Base-by-base conservation (phyloP, 2,888 invertebrate species). In the Tolmerus cingulatus region DNA sequence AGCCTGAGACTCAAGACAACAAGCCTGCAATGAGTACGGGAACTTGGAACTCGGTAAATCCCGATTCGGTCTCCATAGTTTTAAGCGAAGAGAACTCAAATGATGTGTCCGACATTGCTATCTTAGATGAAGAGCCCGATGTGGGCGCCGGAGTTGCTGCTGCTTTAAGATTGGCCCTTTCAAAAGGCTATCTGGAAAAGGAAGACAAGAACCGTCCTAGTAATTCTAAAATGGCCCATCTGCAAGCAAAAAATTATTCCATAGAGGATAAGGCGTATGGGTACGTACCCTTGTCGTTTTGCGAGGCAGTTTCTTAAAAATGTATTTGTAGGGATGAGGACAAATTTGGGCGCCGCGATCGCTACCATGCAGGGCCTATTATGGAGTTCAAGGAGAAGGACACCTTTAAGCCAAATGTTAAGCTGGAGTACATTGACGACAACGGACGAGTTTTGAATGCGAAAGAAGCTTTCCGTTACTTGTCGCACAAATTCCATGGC, bases 401-500 rank as follows among this genome's bases (percentile, higher is more conserved):
- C 86, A 94, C 94, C 88, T 99, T 98, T 93, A 96, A 97, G 91
- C 99, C 99, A 1, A 97, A 97, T 92, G 96, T 99, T 57, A 98
- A 98, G 93, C 93, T 99, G 90, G 98, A 99, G 92, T 99, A 99
- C 92, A 97, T 98, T 89, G 99, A 99, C 93, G 98, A 99, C 91
- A 97, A 97, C 91, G 99, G 99, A 0, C 96, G 97, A 87, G 95
- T 97, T 90, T 94, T 99, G 88, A 97, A 96, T 90, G 96, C 97
- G 87, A 99, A 99, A 93, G 99, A 99, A 94, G 99, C 99, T 79
- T 99, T 99, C 93, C 94, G 97, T 89, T 97, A 98, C 93, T 94
- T 99, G 86, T 98, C 98, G 34, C 99, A 99, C 93, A 98, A 99
- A 93, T 99, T 99, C 94, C 99, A 99, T 93, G 99, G 99, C 86